Base-by-base conservation (phyloP, 1,140 invertebrate species). In the Leptonema lineaticorne region DNA sequence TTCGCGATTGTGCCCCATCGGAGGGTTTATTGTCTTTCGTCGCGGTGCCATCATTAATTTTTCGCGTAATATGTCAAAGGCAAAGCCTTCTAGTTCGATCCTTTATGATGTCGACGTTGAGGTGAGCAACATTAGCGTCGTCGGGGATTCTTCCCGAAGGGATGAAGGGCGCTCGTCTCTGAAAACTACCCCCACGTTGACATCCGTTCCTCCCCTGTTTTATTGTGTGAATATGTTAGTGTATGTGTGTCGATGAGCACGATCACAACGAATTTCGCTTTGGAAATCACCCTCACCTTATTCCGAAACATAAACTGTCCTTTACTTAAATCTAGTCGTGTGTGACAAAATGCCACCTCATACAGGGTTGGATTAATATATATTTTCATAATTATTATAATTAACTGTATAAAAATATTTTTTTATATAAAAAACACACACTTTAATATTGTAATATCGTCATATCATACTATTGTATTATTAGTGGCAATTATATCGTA, bases 301-400 rank as follows among this genome's bases (percentile, higher is more conserved):
- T 72, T 72, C 71, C 71, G 46, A 72, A 72, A 73, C 71, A 73
- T 70, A 73, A 73, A 73, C 71, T 73, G 68, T 73, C 71, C 71
- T 69, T 73, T 70, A 65, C 71, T 50, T 59, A 66, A 68, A 70
- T 29, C 62, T 66, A 73, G 68, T 68, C 71, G 66, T 73, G 71
- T 69, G 71, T 68, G 71, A 73, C 71, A 73, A 70, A 68, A 73
- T 63, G 50, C 53, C 46, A 65, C 68, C 16, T 37, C 60, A 27
- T 11, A 14, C 50, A 67, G 71, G 33, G 18, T 0, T 27, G 68
- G 14, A 69, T 66, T 66, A n/a, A n/a, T n/a, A n/a, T n/a, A n/a
- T n/a, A n/a, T n/a, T n/a, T n/a, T n/a, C n/a, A n/a, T n/a, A n/a
- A n/a, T n/a, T n/a, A n/a, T n/a, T n/a, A n/a, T n/a, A n/a, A n/a